Base-by-base conservation (phyloP, 2,888 invertebrate species). In the Apamea anceps region DNA sequence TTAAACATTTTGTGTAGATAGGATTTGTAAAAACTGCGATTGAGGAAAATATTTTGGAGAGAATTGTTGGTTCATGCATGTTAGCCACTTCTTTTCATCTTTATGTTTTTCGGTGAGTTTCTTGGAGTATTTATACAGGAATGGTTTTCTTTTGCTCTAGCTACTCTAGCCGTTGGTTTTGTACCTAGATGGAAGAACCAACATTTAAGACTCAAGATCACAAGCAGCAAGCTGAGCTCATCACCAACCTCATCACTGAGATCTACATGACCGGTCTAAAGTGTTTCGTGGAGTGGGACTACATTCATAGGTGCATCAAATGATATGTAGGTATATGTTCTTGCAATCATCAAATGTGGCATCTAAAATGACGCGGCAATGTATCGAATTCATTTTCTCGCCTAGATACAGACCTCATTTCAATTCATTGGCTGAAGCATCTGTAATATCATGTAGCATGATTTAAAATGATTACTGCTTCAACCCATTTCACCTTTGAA, bases 1-100 rank as follows among this genome's bases (percentile, higher is more conserved):
- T 91, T 91, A 86, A 87, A 88, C 82, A 88, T 90, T 91, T 89
- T 86, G 80, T 86, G 84, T 80, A 79, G 88, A 89, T 85, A 87
- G 84, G 86, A 90, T 90, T 88, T 88, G 88, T 83, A 85, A 78
- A 87, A 87, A 90, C 80, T 79, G 85, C 77, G 87, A 85, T 87
- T 82, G 75, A 79, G 80, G 80, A 77, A 74, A 85, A 77, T 84
- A 78, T 89, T 89, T 77, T 73, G 66, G 25, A 75, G 75, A 54
- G 54, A 79, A 74, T 79, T 75, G 75, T 80, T 8, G 42, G 57
- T 73, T 72, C 70, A 77, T 77, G 62, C 78, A 66, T 77, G 72
- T 77, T 37, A 63, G 72, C 75, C 71, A 79, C 66, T 86, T 79
- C 62, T 73, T 72, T 78, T 79, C 48, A 63, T 75, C 32, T 67